phyloP scores from a whole-genome alignment of 2,888 invertebrate genomes.

The Scelioninae gen. 1 region DNA sequence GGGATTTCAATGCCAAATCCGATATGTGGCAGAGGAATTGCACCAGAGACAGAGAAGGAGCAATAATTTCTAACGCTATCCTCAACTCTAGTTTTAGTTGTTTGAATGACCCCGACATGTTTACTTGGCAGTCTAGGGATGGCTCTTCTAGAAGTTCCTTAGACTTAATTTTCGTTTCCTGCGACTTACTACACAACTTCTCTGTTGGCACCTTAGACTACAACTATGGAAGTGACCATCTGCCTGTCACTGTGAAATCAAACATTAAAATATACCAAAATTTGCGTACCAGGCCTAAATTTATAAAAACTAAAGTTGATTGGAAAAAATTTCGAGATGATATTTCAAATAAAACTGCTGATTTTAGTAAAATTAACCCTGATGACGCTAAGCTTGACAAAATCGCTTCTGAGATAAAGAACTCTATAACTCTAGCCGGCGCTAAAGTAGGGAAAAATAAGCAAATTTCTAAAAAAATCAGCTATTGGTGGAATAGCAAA shows the following conservation, averaged over 20 bases:
- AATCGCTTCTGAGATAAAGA: too few relatives aligned
- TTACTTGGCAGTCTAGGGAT: slow-evolving; percentile 30
- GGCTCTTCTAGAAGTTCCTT: not conserved
- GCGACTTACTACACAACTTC: slow-evolving; percentile 6
- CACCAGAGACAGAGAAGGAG: not conserved
- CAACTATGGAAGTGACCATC: slow-evolving; percentile 36
- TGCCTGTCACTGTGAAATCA: slow-evolving; percentile 1
- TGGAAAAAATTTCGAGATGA: not conserved
- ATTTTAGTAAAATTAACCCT: too few relatives aligned
- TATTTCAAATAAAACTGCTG: too few relatives aligned
- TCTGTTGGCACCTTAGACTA: too few relatives aligned
- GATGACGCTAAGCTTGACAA: too few relatives aligned
- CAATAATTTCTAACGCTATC: not conserved
- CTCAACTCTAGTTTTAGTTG: slow-evolving; percentile 30
- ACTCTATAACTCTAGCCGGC: too few relatives aligned
- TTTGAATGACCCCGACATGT: slow-evolving; percentile 1
- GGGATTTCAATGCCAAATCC: slow-evolving; percentile 32
- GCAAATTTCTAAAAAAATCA: not conserved
- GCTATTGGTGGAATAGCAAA: not conserved
- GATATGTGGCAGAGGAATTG: slow-evolving; percentile 6
- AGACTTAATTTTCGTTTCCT: slow-evolving; percentile 21
- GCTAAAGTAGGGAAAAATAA: too few relatives aligned
- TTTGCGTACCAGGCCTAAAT: not conserved
- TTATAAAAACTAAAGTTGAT: not conserved
- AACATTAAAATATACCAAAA: not conserved